Evolutionary conservation across 1,140 invertebrate genomes (phyloP).

Genomic region (Hyphantria cunea): DNA sequence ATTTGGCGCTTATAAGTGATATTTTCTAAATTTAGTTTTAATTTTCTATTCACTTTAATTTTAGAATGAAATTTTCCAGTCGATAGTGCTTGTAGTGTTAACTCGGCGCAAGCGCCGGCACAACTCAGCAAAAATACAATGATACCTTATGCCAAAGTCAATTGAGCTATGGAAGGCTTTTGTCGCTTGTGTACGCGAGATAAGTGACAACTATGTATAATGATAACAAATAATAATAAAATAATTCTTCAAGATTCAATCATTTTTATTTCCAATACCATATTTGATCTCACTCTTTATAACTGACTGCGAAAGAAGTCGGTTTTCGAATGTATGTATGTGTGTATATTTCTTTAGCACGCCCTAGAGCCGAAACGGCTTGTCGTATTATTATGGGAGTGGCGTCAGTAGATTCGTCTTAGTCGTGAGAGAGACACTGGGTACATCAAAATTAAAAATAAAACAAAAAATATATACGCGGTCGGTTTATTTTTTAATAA

Average conservation of each 20-base stretch:
- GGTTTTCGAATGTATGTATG: no score
- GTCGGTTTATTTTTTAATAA: no score
- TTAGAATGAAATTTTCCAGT: constrained; percentile 30
- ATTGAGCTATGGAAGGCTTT: constrained; percentile 79
- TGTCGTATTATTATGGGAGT: no score
- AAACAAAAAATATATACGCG: no score
- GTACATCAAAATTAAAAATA: no score
- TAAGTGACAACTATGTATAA: constrained; percentile 78
- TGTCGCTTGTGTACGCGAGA: constrained; percentile 76
- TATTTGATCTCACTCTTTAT: no score
- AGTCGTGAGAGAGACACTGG: no score
- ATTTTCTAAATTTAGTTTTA: constrained; percentile 21
- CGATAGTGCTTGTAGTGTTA: constrained; percentile 50
- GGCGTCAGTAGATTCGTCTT: no score
- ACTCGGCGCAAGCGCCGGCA: constrained; percentile 30
- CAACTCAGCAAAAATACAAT: constrained; percentile 65
- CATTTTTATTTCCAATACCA: constrained; percentile 22
- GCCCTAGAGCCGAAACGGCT: no score
- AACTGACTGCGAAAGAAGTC: no score
- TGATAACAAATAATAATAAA: constrained; percentile 68
- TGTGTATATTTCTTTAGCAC: no score
- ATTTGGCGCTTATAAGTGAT: constrained; percentile 16
- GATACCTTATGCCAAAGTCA: constrained; percentile 80
- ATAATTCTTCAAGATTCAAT: constrained; percentile 76
- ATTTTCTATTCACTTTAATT: constrained; percentile 34